Evolutionary conservation across 1,140 invertebrate species (phyloP).

Genomic region (Elysia chlorotica): DNA sequence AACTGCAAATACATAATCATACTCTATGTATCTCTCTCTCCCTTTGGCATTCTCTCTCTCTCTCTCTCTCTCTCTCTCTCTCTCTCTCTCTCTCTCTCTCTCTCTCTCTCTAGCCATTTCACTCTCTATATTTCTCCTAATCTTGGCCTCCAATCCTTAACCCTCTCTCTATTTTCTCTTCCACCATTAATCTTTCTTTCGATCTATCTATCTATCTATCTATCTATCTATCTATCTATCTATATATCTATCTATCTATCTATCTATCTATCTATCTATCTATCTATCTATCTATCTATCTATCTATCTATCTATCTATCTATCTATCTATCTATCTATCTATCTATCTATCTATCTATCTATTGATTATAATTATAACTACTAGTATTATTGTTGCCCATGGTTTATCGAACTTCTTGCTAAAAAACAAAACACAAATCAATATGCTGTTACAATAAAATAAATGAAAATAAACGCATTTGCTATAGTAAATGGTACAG

Average conservation of each 20-base stretch:
- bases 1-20: not conserved
- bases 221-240: constrained; percentile 1
- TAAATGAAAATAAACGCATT: no score
- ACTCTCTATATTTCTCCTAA: constrained; percentile 3
- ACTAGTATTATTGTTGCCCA: no score
- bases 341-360: no score
- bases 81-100: constrained; percentile 13
- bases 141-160: not conserved
- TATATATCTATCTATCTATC: not conserved
- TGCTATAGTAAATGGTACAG: no score
- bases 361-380: no score
- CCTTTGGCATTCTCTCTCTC: constrained; percentile 8
- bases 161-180: not conserved
- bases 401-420: no score
- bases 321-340: no score
- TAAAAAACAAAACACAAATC: no score
- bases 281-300: no score
- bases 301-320: no score
- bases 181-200: not conserved
- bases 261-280: no score
- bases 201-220: not conserved
- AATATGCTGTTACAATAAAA: no score
- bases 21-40: constrained; percentile 11
- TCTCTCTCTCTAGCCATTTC: constrained; percentile 5
- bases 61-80: constrained; percentile 15